A percentile compares a stretch with the other conserved stretches of the same genome.
phyloP scores from a whole-genome alignment of 2,888 invertebrate species.

The Bugula neritina region DNA sequence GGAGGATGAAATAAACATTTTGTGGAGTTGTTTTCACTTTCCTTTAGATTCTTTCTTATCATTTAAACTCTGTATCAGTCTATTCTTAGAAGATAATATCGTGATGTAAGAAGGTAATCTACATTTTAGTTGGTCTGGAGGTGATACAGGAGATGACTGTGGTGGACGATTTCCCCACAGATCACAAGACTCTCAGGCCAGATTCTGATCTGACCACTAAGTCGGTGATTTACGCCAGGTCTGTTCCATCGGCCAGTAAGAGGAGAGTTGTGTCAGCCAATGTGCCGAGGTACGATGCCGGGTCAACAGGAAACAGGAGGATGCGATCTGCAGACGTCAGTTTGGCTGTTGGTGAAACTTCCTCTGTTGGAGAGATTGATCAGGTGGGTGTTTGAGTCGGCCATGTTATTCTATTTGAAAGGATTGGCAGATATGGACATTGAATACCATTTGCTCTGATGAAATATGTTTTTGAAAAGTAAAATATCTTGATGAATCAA shows the following conservation, averaged over 20 bases:
- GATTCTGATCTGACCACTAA: conserved; percentile 1
- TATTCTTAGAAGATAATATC: too few species aligned
- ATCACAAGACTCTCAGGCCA: not conserved
- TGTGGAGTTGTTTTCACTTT: too few species aligned
- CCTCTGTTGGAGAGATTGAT: conserved; percentile 5
- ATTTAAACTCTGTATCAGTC: too few species aligned
- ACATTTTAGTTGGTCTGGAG: not conserved
- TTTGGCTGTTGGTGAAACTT: not conserved
- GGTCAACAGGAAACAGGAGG: not conserved
- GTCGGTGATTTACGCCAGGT: not conserved
- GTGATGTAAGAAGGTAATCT: too few species aligned
- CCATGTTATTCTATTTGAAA: too few species aligned
- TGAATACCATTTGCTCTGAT: too few species aligned
- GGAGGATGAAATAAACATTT: too few species aligned
- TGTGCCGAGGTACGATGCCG: not conserved
- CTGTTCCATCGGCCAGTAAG: not conserved
- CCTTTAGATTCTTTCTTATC: too few species aligned
- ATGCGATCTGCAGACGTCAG: not conserved
- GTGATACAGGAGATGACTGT: conserved; percentile 22
- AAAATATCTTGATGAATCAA: too few species aligned
- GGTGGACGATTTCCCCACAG: not conserved
- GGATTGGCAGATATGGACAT: too few species aligned
- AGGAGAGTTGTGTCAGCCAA: conserved; percentile 8
- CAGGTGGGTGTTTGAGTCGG: not conserved
- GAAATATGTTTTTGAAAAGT: too few species aligned